phyloP scores from a whole-genome alignment of 2,113 vertebrate species.

The Tetrao urogallus region DNA sequence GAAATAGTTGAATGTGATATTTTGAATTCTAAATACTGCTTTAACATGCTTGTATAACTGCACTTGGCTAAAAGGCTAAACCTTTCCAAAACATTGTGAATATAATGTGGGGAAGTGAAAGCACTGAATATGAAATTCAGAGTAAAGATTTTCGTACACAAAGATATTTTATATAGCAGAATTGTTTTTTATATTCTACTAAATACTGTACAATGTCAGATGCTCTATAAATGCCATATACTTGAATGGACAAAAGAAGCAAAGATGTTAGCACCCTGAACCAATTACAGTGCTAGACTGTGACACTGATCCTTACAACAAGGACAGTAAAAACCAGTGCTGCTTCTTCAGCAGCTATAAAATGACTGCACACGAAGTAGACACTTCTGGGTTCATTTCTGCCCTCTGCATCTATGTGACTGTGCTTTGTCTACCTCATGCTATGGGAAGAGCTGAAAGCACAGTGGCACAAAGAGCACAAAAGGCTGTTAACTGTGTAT shows the following conservation, averaged over 20 bases:
- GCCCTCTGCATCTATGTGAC: not conserved
- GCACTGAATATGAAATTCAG: not conserved
- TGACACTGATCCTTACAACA: not conserved
- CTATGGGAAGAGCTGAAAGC: not conserved
- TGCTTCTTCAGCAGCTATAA: not conserved
- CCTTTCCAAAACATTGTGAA: not conserved
- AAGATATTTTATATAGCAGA: not conserved
- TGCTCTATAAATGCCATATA: not conserved
- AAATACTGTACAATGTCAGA: not conserved
- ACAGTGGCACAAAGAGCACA: constrained; percentile 24
- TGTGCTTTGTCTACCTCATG: not conserved
- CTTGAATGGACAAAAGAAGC: not conserved
- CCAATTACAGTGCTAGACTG: not conserved
- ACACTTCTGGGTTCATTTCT: not conserved
- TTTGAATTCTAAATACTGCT: not conserved
- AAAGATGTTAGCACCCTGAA: not conserved
- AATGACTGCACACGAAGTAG: not conserved
- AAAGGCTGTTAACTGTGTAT: not conserved
- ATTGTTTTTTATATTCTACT: not conserved
- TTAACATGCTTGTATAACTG: not conserved
- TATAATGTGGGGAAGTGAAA: not conserved
- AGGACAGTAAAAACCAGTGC: not conserved
- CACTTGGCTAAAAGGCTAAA: not conserved
- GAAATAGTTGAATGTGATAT: not conserved
- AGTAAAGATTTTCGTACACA: not conserved